These are phyloP conservation scores for Lichenostomus cassidix DNA, from an alignment of 2,113 vertebrate species.

Conservation along the genomic window DNA sequence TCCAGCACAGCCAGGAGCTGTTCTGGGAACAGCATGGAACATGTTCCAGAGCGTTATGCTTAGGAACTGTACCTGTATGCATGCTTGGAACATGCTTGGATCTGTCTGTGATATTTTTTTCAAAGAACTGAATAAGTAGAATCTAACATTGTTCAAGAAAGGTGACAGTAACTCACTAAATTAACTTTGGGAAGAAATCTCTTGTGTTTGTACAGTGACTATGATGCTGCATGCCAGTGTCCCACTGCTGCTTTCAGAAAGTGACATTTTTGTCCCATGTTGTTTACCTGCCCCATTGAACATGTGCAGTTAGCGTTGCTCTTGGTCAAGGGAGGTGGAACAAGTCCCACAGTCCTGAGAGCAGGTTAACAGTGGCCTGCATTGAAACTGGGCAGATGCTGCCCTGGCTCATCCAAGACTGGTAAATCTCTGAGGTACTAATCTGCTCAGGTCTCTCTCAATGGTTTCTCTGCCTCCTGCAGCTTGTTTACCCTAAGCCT, in stretches of 20 bases:
- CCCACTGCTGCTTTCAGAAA: background rate
- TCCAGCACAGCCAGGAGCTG: background rate
- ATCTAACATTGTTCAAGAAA: background rate
- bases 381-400: background rate
- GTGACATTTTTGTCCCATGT: background rate
- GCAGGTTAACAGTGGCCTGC: background rate
- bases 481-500: slow-evolving; percentile 65
- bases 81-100: no score
- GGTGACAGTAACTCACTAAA: background rate
- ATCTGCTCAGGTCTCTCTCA: background rate
- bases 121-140: background rate
- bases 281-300: background rate
- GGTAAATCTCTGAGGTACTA: background rate
- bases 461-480: slow-evolving; percentile 53
- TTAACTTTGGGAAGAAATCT: background rate
- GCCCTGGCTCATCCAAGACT: background rate
- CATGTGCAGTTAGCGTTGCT: background rate
- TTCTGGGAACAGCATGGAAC: background rate
- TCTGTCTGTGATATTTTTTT: background rate
- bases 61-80: background rate
- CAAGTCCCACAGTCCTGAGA: background rate
- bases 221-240: background rate
- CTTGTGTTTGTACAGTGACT: background rate
- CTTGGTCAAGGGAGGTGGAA: background rate
- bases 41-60: background rate